A percentile compares a stretch with the other conserved stretches of the same genome.
These are phyloP conservation scores for Rhinopithecus roxellana DNA, from an alignment of 2,113 vertebrate genomes.

Conservation along the genomic window DNA sequence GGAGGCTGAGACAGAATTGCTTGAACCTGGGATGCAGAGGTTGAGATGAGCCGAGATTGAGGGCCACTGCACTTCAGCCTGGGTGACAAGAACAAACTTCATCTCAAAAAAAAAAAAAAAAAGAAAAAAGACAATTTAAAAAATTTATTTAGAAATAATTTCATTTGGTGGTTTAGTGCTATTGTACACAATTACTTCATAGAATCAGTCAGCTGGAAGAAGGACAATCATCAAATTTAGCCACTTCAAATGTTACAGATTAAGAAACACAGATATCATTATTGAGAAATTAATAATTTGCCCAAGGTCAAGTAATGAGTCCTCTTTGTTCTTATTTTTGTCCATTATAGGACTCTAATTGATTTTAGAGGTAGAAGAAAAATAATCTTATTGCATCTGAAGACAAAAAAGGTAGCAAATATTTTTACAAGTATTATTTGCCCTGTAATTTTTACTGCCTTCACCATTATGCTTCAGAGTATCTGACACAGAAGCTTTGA, in stretches of 20 bases:
- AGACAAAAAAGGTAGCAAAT: neutral
- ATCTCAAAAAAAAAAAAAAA: too few species aligned
- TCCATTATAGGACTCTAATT: neutral
- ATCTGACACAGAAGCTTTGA: conserved; percentile 69
- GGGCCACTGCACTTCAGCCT: too few species aligned
- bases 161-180: neutral
- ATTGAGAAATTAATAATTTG: neutral
- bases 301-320: neutral
- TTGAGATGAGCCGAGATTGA: too few species aligned
- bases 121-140: neutral
- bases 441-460: conserved; percentile 63
- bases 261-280: neutral
- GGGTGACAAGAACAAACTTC: too few species aligned
- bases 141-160: neutral
- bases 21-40: too few species aligned
- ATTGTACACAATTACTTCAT: neutral
- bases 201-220: neutral
- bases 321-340: neutral
- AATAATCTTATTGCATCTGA: neutral
- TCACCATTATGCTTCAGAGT: conserved; percentile 66
- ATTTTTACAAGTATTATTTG: conserved; percentile 48
- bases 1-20: too few species aligned
- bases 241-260: neutral
- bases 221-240: neutral
- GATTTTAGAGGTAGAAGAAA: neutral